A percentile compares a stretch with the other conserved stretches of the same genome.
Evolutionary conservation across 2,888 invertebrate genomes (phyloP).

Genomic region (Xestobium rufovillosum): DNA sequence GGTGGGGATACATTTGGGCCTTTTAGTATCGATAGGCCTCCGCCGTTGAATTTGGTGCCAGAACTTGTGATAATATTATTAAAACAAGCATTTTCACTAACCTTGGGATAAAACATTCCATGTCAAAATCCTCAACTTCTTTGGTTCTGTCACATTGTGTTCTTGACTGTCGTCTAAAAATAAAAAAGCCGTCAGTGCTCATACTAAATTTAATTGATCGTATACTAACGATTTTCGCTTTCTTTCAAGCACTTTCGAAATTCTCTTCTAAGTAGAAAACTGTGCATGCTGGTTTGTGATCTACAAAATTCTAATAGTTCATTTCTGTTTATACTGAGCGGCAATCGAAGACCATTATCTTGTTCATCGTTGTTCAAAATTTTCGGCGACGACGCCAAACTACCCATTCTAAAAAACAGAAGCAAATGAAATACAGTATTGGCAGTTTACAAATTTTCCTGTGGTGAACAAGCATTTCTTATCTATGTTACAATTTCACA

Average conservation of each 20-base stretch:
- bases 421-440: constrained; percentile 8
- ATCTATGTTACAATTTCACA: no score
- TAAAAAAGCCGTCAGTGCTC: no score
- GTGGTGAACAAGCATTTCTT: no score
- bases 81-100: no score
- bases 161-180: constrained; percentile 46
- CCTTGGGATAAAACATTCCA: constrained; percentile 69
- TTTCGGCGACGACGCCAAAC: constrained; percentile 61
- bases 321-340: constrained; percentile 43
- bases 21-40: no score
- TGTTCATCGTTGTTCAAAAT: constrained; percentile 55
- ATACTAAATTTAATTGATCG: constrained; percentile 6
- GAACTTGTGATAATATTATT: no score
- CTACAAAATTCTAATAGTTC: constrained; percentile 51
- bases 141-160: constrained; percentile 41
- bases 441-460: no score
- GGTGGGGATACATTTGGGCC: no score
- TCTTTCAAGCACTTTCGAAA: constrained; percentile 2
- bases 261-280: constrained; percentile 37
- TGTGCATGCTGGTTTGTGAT: constrained; percentile 43
- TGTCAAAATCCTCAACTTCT: constrained; percentile 54
- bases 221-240: constrained; percentile 4
- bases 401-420: constrained; percentile 58
- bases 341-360: constrained; percentile 50
- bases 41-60: no score